phyloP scores from a whole-genome alignment of 1,140 invertebrate genomes.

The Sarcophaga peregrina region DNA sequence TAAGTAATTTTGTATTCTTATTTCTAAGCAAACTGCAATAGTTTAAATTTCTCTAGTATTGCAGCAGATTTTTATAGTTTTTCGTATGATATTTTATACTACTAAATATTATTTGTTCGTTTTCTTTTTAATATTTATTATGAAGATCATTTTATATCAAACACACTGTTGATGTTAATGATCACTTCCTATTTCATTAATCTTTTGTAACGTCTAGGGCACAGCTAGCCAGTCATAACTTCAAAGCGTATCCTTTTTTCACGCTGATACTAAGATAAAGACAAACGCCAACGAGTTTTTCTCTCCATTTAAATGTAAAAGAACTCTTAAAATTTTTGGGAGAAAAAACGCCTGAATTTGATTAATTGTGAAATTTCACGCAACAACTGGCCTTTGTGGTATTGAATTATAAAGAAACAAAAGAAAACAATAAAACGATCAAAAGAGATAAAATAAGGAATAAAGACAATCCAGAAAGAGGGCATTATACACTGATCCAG shows the following conservation, averaged over 20 bases:
- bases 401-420: neutral
- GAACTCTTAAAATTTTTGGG: slow-evolving; percentile 30
- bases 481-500: neutral
- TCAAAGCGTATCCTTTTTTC: slow-evolving; percentile 59
- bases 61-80: too few relatives aligned
- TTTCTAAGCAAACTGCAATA: too few relatives aligned
- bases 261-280: slow-evolving; percentile 45
- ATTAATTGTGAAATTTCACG: slow-evolving; percentile 65
- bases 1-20: too few relatives aligned
- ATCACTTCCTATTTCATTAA: slow-evolving; percentile 10
- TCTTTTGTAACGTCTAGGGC: neutral
- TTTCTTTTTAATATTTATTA: neutral
- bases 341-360: slow-evolving; percentile 52
- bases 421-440: neutral
- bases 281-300: slow-evolving; percentile 29
- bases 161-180: neutral
- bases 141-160: slow-evolving; percentile 1
- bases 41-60: too few relatives aligned
- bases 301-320: slow-evolving; percentile 33
- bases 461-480: neutral
- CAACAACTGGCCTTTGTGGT: slow-evolving; percentile 51
- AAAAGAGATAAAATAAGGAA: neutral
- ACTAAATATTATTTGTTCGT: neutral
- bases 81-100: too few relatives aligned
- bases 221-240: slow-evolving; percentile 29